Conservation (phyloP, 2,113 vertebrate species). For the Sarotherodon lohbergeri region DNA sequence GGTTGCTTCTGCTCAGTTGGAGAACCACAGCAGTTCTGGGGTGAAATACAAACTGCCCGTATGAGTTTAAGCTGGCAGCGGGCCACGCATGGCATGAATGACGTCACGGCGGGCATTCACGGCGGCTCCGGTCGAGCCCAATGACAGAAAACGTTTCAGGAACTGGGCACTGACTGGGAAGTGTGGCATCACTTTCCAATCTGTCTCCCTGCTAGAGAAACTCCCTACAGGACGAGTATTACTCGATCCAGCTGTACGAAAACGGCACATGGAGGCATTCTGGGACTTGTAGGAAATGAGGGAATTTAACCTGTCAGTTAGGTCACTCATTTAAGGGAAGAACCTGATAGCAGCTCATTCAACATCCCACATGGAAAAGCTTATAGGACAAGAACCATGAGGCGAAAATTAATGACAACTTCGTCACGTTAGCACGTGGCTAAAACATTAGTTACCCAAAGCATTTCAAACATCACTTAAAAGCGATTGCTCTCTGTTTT, state of each 20-base stretch:
- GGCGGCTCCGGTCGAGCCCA: background rate
- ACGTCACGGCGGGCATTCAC: background rate
- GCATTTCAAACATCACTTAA: background rate
- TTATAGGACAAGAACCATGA: background rate
- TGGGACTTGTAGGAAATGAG: background rate
- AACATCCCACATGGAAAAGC: background rate
- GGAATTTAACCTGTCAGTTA: background rate
- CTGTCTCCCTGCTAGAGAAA: background rate
- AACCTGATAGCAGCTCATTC: background rate
- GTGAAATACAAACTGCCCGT: background rate
- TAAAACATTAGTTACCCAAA: background rate
- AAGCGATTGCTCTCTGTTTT: background rate
- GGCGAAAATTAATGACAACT: background rate
- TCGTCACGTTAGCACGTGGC: background rate
- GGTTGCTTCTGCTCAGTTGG: background rate
- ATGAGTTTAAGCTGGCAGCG: background rate
- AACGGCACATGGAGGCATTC: background rate
- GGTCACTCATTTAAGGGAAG: background rate
- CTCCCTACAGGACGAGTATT: accelerated
- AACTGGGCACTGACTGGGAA: background rate
- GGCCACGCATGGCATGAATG: background rate
- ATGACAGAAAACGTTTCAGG: background rate
- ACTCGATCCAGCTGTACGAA: background rate
- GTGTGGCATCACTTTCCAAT: background rate
- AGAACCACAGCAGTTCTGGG: background rate